Evolutionary conservation across 2,797 vertebrate species (phyloP).

Genomic region (Loris lydekkerianus): DNA sequence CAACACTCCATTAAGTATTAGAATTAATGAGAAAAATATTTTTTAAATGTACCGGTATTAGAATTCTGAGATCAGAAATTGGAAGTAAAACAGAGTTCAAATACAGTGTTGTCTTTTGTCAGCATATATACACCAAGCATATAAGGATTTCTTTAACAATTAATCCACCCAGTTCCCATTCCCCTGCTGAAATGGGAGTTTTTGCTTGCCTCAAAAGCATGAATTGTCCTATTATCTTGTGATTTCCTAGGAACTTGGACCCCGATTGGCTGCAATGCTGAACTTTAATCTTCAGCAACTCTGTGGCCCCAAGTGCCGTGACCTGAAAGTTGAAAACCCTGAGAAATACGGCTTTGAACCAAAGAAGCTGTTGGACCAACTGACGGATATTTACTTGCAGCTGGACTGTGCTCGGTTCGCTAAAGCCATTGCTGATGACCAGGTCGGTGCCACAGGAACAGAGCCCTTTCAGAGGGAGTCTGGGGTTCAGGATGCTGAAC

Average conservation of each 20-base stretch:
- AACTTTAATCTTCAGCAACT: slow-evolving; percentile 99
- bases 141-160: background rate
- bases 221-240: background rate
- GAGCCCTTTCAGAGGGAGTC: fast-evolving
- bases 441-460: slow-evolving; percentile 88
- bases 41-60: background rate
- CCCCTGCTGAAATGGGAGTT: background rate
- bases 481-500: background rate
- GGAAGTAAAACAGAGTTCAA: background rate
- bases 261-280: slow-evolving; percentile 98
- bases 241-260: slow-evolving; percentile 94
- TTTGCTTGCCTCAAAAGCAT: background rate
- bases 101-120: background rate
- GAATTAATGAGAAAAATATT: background rate
- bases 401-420: slow-evolving; percentile 98
- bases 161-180: background rate
- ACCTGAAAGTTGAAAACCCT: slow-evolving; percentile 99
- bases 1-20: background rate
- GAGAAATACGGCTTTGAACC: slow-evolving; percentile 99
- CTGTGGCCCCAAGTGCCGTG: slow-evolving; percentile 98
- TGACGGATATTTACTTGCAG: slow-evolving; percentile 99
- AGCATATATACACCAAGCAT: background rate
- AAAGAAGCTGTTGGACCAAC: slow-evolving; percentile 99
- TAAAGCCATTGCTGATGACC: slow-evolving; percentile 98
- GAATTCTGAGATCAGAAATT: background rate